Evolutionary conservation across 2,888 invertebrate species (phyloP), one percentile per base, ranked within the genome.

Genomic region (Amblyteles armatorius): DNA sequence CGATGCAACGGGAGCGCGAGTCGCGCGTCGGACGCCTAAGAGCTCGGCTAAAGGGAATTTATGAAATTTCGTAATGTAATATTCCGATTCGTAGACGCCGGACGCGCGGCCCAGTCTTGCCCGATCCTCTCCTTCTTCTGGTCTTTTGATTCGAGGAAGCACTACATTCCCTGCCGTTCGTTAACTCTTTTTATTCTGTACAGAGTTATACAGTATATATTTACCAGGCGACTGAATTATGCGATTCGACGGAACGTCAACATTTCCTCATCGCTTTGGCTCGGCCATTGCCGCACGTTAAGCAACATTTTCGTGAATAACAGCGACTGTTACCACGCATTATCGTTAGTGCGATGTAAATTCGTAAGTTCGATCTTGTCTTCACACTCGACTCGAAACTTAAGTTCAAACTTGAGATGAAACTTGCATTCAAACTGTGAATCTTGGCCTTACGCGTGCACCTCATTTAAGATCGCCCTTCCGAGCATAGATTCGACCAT

Each of bases 61-160:
- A 93, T 93, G 92, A 93, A 93, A 93, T 93, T 92, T 92, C 87
- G 88, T 92, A 93, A 94, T 93, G 92, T 90, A 93, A 93, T 93
- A 93, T 93, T 93, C 93, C 87, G 91, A 92, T 92, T 94, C 90
- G 88, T 88, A 91, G 90, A 87, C 89, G 87, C 86, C 86, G 65
- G 63, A 82, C 68, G 82, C 73, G 86, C 74, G 79, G 83, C 72
- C 63, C 72, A 7, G 7, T 63, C 22, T 65, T 48, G 69, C 60
- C 63, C 63, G 63, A 78, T 78, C 69, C 63, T 50, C 77, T 86
- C 86, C 55, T 29, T n/a, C 65, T 69, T 63, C 36, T 22, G 19
- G n/a, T 52, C 44, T 7, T 16, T 9, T 55, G 67, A 78, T 73
- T 67, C 68, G 26, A 65, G 16, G 22, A 22, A 11, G 36, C 50